Base-by-base conservation (phyloP, 2,113 vertebrate genomes). In the Phrynosoma blainvillii region DNA sequence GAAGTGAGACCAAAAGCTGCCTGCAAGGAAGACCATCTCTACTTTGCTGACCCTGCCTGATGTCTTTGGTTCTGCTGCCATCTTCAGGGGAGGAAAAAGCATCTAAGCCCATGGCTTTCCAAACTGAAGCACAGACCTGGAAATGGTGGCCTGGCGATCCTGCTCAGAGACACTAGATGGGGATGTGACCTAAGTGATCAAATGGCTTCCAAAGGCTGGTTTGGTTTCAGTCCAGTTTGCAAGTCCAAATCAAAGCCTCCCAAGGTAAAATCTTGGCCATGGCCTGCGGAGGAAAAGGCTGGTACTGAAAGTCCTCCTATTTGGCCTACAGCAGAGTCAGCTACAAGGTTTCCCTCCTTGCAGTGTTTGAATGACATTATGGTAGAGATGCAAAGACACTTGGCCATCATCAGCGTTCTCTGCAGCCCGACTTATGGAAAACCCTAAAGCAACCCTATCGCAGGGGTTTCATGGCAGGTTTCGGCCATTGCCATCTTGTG, bases 51-150 rank as follows among this genome's bases (percentile, higher is more conserved):
- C 8, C 11, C 68, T 71, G 68, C 68, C 14, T 59, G 7, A 85
- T 84, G 8, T 36, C 82, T 80, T 84, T 65, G 66, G 13, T 23
- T 80, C 36, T 84, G 77, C 88, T 89, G 82, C 88, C 88, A 84
- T 71, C 88, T 89, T 74, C 82, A 80, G 76, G 87, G n/a, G n/a
- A 32, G 66, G 71, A 75, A 23, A 75, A 8, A 0, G 23, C 25
- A 14, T 88, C 56, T 79, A 30, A 10, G 10, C 13, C 2, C 25
- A 65, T 23, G 3, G 1, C 11, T 16, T 10, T 25, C 47, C 11
- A 10, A 66, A 20, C 13, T 1, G 16, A 12, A 30, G 54, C 8
- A 56, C 13, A 14, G 5, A 47, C 9, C 2, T 59, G 30, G 23
- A 59, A 59, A 56, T 62, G 2, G 4, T 3, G 54, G 76, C 82